Conservation (phyloP, 2,797 vertebrate genomes). For the Gymnothorax reevesii region DNA sequence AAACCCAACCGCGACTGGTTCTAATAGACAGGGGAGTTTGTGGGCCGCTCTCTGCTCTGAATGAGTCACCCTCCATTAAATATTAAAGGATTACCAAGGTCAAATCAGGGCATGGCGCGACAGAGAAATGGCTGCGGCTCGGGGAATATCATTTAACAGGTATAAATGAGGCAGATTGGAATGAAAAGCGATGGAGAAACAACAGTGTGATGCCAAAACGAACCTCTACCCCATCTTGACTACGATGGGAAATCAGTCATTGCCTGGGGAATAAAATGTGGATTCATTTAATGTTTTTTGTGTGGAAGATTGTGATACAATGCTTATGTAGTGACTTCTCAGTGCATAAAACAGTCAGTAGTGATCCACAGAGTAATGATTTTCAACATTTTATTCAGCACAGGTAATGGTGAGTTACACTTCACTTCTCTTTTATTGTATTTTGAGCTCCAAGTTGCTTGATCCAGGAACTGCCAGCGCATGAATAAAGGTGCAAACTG, state of each 20-base stretch:
- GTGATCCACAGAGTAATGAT: conserved; percentile 15
- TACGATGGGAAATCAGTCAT: neutral
- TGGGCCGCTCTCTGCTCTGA: neutral
- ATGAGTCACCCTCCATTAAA: neutral
- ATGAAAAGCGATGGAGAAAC: neutral
- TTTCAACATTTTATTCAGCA: conserved; percentile 9
- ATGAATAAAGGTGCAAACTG: neutral
- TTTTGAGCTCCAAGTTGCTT: conserved; percentile 23
- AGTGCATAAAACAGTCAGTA: conserved; percentile 4
- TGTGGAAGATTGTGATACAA: neutral
- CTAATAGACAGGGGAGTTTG: neutral
- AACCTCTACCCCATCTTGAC: neutral
- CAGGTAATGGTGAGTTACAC: conserved; percentile 13
- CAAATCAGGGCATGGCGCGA: neutral
- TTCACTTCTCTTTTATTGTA: neutral
- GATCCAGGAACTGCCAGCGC: conserved; percentile 9
- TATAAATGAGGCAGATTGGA: neutral
- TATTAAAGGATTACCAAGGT: conserved; percentile 21
- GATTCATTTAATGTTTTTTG: neutral
- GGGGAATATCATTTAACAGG: neutral
- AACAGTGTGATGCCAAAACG: neutral
- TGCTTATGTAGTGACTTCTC: neutral
- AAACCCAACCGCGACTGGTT: neutral
- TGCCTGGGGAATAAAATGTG: neutral
- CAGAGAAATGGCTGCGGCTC: neutral